phyloP scores from a whole-genome alignment of 2,797 vertebrate genomes.

The Acanthiza pusilla region DNA sequence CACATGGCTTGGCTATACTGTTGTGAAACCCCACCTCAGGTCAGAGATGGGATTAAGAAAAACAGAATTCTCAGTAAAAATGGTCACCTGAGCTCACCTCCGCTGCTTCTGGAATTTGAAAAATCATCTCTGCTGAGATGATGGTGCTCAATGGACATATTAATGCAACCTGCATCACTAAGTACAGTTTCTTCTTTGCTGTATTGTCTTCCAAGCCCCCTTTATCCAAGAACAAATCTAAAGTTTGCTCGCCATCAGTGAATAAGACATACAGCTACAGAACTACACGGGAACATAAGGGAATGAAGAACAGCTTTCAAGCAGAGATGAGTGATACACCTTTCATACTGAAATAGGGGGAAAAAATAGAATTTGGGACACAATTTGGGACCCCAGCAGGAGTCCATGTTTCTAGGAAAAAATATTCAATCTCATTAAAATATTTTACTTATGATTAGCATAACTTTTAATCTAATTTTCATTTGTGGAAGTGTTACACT shows the following conservation, averaged over 20 bases:
- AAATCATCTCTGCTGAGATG: not conserved
- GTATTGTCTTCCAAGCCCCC: not conserved
- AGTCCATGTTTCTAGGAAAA: not conserved
- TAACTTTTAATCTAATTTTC: not conserved
- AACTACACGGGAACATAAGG: not conserved
- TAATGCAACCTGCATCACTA: not conserved
- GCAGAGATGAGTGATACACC: not conserved
- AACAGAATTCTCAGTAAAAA: not conserved
- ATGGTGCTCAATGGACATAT: not conserved
- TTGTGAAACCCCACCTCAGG: not conserved
- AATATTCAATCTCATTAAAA: not conserved
- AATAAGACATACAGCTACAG: not conserved
- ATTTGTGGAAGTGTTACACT: not conserved
- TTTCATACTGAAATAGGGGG: not conserved
- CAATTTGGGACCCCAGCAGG: not conserved
- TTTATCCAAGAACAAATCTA: not conserved
- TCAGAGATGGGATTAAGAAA: not conserved
- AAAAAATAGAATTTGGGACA: not conserved
- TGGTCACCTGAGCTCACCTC: not conserved
- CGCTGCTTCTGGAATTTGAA: not conserved
- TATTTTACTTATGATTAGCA: not conserved
- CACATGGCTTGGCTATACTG: not conserved
- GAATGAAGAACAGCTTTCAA: not conserved
- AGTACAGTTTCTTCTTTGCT: not conserved
- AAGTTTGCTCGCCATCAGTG: not conserved